Conservation (phyloP, 1,140 invertebrate genomes). For the Lamellibrachia luymesi region DNA sequence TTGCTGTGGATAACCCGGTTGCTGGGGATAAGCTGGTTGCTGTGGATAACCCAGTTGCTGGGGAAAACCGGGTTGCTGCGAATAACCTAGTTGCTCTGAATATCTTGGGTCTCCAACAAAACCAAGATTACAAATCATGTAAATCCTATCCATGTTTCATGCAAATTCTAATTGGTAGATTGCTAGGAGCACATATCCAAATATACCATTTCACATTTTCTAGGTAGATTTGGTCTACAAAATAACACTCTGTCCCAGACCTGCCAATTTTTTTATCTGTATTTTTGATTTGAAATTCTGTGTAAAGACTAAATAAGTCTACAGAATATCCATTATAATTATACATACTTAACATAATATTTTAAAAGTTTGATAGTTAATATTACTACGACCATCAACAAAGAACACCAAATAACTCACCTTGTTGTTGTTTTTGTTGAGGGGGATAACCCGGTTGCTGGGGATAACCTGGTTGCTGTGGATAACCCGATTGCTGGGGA, state of each 20-base stretch:
- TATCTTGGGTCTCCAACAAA: not conserved
- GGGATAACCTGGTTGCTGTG: not conserved
- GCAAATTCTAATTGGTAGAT: no score
- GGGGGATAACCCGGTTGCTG: not conserved
- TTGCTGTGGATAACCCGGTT: not conserved
- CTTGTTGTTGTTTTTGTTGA: not conserved
- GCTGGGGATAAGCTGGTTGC: not conserved
- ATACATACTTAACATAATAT: no score
- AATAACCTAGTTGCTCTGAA: not conserved
- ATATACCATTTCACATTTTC: no score
- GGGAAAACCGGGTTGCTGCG: not conserved
- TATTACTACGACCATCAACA: not conserved
- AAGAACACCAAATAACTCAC: not conserved
- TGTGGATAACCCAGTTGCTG: not conserved
- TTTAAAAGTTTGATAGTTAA: not conserved
- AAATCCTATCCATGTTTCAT: not conserved
- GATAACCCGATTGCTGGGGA: not conserved
- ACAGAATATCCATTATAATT: no score
- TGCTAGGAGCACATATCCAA: no score
- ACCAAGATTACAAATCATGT: not conserved
- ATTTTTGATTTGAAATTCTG: no score
- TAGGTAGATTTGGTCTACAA: no score
- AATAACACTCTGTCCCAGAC: no score
- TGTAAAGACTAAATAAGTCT: no score
- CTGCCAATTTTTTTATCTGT: no score